Evolutionary conservation across 2,797 vertebrate genomes (phyloP).

Genomic region (Eleutherodactylus coqui): DNA sequence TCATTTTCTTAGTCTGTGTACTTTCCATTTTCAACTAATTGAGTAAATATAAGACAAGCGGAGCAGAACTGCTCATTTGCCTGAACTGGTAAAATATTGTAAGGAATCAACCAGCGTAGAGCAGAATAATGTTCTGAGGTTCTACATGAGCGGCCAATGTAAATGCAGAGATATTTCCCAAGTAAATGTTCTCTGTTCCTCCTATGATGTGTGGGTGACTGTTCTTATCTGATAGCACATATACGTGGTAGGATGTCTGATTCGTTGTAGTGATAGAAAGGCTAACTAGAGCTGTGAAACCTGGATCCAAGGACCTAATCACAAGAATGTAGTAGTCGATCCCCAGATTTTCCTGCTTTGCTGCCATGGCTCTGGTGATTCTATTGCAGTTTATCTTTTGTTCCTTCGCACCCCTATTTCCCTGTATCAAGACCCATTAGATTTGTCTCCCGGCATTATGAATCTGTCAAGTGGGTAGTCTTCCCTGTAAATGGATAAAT

Average conservation of each 20-base stretch:
- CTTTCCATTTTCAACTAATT: conserved; percentile 52
- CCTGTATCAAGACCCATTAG: too few species aligned
- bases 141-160: conserved; percentile 21
- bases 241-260: background rate
- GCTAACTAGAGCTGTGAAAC: background rate
- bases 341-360: too few species aligned
- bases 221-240: background rate
- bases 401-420: too few species aligned
- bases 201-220: background rate
- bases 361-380: too few species aligned
- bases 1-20: conserved; percentile 28
- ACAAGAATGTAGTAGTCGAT: background rate
- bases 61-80: conserved; percentile 41
- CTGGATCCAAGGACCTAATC: background rate
- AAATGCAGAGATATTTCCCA: conserved; percentile 21
- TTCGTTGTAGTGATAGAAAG: conserved; percentile 29
- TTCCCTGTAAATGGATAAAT: too few species aligned
- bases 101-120: background rate
- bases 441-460: too few species aligned
- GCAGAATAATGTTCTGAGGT: conserved; percentile 16
- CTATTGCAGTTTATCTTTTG: too few species aligned
- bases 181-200: background rate
- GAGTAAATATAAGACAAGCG: conserved; percentile 45
- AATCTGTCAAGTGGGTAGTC: too few species aligned
- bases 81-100: background rate